Percentiles rank a stretch among this genome's conserved stretches.
These are phyloP conservation scores for Rousettus leschenaultii DNA, from an alignment of 2,113 vertebrate species.

Conservation along the genomic window DNA sequence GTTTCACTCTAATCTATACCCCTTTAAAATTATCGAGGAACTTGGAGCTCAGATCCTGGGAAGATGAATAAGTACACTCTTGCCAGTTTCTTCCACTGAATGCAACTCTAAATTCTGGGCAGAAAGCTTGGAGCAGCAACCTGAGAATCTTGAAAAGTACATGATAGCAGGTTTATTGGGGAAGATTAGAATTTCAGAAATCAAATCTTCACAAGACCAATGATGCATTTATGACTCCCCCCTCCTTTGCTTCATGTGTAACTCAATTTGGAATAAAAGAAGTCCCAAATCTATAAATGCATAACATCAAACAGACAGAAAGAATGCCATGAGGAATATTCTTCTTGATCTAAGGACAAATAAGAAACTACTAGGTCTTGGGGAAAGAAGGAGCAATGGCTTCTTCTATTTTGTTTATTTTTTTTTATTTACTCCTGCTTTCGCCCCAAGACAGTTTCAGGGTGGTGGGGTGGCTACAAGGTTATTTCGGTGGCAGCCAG, in stretches of 20 bases:
- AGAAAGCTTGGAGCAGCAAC: not conserved
- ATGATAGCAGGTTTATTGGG: not conserved
- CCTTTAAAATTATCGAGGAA: not conserved
- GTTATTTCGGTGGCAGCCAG: not conserved
- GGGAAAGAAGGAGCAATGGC: not conserved
- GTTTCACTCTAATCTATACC: not conserved
- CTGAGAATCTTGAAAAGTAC: not conserved
- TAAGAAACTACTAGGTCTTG: not conserved
- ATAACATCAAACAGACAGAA: not conserved
- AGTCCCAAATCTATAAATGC: not conserved
- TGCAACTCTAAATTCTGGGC: not conserved
- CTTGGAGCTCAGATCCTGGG: not conserved
- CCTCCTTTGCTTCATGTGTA: not conserved
- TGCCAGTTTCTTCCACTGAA: not conserved
- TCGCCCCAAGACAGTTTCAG: not conserved
- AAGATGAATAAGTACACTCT: not conserved
- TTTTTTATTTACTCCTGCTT: not conserved
- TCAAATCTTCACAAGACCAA: not conserved
- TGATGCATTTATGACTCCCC: not conserved
- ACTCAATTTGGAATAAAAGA: not conserved
- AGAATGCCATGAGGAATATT: not conserved
- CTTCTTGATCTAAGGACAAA: not conserved
- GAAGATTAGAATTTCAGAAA: not conserved
- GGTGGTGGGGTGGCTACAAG: rapidly evolving
- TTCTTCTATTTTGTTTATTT: not conserved